Base-by-base conservation (phyloP, 1,140 invertebrate genomes). In the Drosophila cardini region DNA sequence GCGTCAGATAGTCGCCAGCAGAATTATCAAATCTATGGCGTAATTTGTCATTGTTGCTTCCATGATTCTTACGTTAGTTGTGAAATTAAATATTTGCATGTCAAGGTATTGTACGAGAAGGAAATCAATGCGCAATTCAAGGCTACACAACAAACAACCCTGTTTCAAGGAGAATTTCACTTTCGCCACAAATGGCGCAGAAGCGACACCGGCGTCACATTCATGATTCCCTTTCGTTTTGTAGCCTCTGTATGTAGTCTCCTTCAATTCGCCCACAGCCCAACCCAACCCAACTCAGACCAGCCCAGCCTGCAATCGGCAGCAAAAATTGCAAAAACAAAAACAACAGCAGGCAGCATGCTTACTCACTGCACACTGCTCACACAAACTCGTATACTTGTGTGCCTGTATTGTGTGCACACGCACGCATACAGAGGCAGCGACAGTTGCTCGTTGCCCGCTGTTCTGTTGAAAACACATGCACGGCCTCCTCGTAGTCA, bases 191-290 rank as follows among this genome's bases (percentile, higher is more conserved):
- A 74, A 76, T 71, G 67, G 57, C 68, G 69, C 69, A 72, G 53
- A 18, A 26, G 55, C 55, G 38, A 43, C 38, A 7, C 21, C 21
- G 21, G 21, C 21, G 21, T 26, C 57, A 64, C 50, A 65, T 62
- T 64, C 68, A 64, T 52, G 65, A 64, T 87, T 87, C 83, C 79
- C 82, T 86, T 87, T 86, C 83, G 64, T 89, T 82, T 64, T 16
- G 40, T 58, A 32, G 40, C 42, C 40, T 55, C 15, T 6, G 48
- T 52, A 30, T n/a, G n/a, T n/a, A n/a, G 18, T 57, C 30, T 42
- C 38, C 21, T 46, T 15, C 62, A 62, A 71, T 38, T 55, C 77
- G 30, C 73, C 76, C 56, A 69, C 65, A 55, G 61, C 11, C 4
- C 36, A 36, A 10, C 38, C 11, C 38, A 40, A n/a, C 26, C 36